A percentile compares a stretch with the other conserved stretches of the same genome.
These are phyloP conservation scores for Clarias laeviceps DNA, from an alignment of 2,797 vertebrate species.

Conservation along the genomic window DNA sequence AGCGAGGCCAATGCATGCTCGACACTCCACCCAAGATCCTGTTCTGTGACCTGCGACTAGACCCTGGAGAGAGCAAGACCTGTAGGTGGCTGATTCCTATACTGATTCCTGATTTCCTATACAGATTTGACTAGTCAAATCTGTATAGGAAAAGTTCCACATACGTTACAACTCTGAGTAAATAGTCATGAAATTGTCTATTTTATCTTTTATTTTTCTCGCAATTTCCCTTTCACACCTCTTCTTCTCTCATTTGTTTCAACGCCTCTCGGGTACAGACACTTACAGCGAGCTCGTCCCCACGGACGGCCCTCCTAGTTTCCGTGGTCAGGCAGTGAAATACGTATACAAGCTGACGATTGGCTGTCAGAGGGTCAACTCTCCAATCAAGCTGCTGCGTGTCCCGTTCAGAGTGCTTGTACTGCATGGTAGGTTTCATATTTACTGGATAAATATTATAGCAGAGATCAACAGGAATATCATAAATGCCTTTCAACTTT, in stretches of 20 bases:
- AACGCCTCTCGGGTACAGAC: constrained; percentile 71
- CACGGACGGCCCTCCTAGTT: constrained; percentile 90
- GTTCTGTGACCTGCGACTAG: constrained; percentile 94
- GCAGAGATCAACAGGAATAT: not conserved
- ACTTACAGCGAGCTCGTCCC: constrained; percentile 92
- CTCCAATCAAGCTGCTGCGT: constrained; percentile 94
- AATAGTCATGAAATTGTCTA: not conserved
- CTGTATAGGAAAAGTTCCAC: not conserved
- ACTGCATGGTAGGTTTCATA: constrained; percentile 81
- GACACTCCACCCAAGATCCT: constrained; percentile 97
- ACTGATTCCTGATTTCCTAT: too few species aligned
- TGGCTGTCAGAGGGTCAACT: constrained; percentile 97
- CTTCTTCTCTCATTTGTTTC: not conserved
- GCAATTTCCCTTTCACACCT: not conserved
- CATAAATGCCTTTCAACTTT: not conserved
- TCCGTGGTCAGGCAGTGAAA: constrained; percentile 94
- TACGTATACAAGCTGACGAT: constrained; percentile 98
- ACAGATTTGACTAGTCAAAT: not conserved
- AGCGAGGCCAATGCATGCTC: constrained; percentile 95
- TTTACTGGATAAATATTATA: not conserved
- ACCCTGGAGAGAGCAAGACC: constrained; percentile 95
- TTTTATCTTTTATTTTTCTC: not conserved
- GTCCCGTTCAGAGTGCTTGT: constrained; percentile 95
- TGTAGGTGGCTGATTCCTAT: constrained; percentile 81
- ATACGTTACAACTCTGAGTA: not conserved